Base-by-base conservation (phyloP, 2,113 vertebrate species). In the Ovibos moschatus region DNA sequence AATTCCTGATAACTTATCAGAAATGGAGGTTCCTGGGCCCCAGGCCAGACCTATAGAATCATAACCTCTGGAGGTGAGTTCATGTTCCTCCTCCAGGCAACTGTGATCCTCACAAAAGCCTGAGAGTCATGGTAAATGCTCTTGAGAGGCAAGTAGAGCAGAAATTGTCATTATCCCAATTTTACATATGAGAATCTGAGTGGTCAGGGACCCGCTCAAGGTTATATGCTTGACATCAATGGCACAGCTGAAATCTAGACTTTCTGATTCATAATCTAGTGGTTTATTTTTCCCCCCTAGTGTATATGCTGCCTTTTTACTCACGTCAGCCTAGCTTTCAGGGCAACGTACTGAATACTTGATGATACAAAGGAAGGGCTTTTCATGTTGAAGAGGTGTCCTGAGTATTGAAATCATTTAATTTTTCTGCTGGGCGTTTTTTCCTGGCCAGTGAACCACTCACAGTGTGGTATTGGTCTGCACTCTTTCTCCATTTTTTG, bases 211-310 rank as follows among this genome's bases (percentile, higher is more conserved):
- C 33, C n/a, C 51, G 10, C 14, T 62, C 43, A 51, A 40, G 51
- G 23, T 78, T 57, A 33, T 23, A 8, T 33, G 15, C 5, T n/a
- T 33, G 47, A 27, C 30, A 78, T 79, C 19, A 40, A 3, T 23
- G 57, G 16, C 45, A 71, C 79, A 93, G 60, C 15, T 45, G 13
- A n/a, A 78, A 23, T 55, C 10, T 13, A 33, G 8, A 21, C 25
- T 62, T 87, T 64, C 50, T 62, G 51, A 33, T 79, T 62, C 43
- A 33, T n/a, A 74, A 62, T 27, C 21, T 28, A 62, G 16, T n/a
- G 3, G 0, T 36, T 50, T 64, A 6, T 40, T 50, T 55, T 14
- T 3, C 7, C 8, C 15, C 57, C 8, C 47, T 1, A 1, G 13
- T 50, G 1, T 78, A 45, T 43, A 64, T 16, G 51, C 62, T 45